phyloP scores from a whole-genome alignment of 2,888 invertebrate genomes.

The Cremastinae sp. region DNA sequence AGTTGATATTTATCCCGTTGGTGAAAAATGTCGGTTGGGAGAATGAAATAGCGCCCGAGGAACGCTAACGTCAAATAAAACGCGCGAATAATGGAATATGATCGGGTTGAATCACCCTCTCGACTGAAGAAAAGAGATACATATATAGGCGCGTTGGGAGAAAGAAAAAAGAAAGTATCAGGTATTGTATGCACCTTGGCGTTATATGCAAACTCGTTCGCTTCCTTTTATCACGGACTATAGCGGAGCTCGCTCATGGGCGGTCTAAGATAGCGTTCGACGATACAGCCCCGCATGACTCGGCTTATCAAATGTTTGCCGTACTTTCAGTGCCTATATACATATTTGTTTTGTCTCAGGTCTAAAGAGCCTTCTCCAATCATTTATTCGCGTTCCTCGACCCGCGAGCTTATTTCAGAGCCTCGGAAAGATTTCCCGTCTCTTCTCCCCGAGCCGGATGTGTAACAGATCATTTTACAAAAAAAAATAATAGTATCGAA shows the following conservation, averaged over 20 bases:
- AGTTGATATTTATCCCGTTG: no score
- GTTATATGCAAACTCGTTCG: conserved; percentile 26
- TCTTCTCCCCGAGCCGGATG: not conserved
- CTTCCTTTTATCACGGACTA: conserved; percentile 45
- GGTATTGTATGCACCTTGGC: conserved; percentile 10
- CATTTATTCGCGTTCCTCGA: not conserved
- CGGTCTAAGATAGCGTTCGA: conserved; percentile 53
- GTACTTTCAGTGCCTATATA: conserved; percentile 48
- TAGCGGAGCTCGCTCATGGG: conserved; percentile 40
- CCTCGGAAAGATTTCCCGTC: conserved; percentile 6
- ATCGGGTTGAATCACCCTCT: conserved; percentile 1
- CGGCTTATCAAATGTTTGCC: conserved; percentile 56
- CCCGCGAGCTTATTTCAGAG: not conserved
- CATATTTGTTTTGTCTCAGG: conserved; percentile 58
- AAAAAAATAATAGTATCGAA: no score
- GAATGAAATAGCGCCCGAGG: no score
- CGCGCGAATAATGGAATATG: no score
- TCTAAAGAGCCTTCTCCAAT: conserved; percentile 27
- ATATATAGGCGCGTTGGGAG: conserved; percentile 14
- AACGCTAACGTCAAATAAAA: no score
- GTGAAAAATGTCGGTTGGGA: no score
- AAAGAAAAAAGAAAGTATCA: not conserved
- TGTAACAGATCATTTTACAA: not conserved
- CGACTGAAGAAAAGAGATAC: conserved; percentile 4
- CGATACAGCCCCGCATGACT: conserved; percentile 47